phyloP scores from a whole-genome alignment of 2,888 invertebrate species.

The Sinotaia quadrata region DNA sequence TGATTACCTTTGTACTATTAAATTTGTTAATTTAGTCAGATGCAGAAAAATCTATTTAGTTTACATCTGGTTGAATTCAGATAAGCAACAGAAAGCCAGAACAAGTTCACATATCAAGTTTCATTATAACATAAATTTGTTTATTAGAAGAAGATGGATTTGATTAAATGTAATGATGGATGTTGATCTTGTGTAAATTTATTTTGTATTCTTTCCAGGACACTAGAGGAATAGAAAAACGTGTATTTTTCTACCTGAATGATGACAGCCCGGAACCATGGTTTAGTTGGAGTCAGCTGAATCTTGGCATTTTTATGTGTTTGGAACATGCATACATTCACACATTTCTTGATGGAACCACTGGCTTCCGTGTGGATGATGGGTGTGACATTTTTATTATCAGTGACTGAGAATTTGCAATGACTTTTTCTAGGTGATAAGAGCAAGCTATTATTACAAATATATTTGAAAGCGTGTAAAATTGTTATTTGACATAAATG shows the following conservation, averaged over 20 bases:
- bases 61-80: no score
- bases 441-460: neutral
- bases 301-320: slow-evolving; percentile 31
- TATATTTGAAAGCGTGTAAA: neutral
- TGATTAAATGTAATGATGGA: no score
- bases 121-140: no score
- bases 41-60: no score
- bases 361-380: slow-evolving; percentile 31
- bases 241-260: slow-evolving; percentile 33
- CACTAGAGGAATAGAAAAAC: slow-evolving; percentile 10
- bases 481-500: no score
- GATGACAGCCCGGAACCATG: slow-evolving; percentile 22
- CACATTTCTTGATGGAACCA: slow-evolving; percentile 28
- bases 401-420: neutral
- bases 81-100: no score
- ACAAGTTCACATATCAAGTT: no score
- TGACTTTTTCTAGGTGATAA: neutral
- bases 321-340: slow-evolving; percentile 32
- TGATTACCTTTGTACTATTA: no score
- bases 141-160: no score
- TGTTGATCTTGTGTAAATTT: no score
- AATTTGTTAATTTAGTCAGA: no score
- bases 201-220: slow-evolving; percentile 23
- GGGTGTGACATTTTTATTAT: slow-evolving; percentile 18
- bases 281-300: slow-evolving; percentile 30